Conservation (phyloP, 2,888 invertebrate genomes). For the Machimus rusticus region DNA sequence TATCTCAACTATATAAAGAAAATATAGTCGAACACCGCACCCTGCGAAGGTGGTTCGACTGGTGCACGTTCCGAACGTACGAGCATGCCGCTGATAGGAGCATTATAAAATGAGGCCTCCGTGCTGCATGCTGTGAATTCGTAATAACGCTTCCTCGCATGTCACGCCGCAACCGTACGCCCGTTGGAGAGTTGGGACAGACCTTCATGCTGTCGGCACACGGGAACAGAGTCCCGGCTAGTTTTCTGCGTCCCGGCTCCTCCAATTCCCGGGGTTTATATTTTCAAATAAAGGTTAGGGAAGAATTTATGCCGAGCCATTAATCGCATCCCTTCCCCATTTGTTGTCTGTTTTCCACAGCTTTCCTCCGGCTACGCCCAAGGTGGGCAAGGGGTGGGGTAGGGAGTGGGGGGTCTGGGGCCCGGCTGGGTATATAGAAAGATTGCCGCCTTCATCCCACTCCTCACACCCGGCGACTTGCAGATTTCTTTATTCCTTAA, state of each 20-base stretch:
- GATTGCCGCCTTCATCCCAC: background rate
- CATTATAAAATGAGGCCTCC: conserved; percentile 20
- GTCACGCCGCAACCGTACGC: background rate
- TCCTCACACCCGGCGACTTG: background rate
- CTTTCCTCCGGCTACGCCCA: background rate
- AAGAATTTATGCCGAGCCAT: conserved; percentile 37
- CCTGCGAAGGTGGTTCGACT: background rate
- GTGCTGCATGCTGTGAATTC: conserved; percentile 36
- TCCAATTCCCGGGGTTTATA: background rate
- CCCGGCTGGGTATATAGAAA: background rate
- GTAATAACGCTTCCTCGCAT: background rate
- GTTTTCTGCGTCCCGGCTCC: background rate
- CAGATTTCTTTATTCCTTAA: conserved; percentile 10
- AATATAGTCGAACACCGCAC: background rate
- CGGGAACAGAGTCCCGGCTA: background rate
- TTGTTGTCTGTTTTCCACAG: background rate
- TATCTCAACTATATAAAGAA: background rate
- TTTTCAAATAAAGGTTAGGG: conserved; percentile 31
- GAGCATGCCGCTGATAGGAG: background rate
- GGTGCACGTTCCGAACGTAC: background rate
- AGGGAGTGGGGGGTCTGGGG: too few relatives aligned
- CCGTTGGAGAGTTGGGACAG: background rate
- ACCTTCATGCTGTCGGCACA: background rate
- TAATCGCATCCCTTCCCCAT: conserved; percentile 43
- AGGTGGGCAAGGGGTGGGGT: too few relatives aligned